Evolutionary conservation across 2,113 vertebrate genomes (phyloP).

Genomic region (Acrocephalus arundinaceus): DNA sequence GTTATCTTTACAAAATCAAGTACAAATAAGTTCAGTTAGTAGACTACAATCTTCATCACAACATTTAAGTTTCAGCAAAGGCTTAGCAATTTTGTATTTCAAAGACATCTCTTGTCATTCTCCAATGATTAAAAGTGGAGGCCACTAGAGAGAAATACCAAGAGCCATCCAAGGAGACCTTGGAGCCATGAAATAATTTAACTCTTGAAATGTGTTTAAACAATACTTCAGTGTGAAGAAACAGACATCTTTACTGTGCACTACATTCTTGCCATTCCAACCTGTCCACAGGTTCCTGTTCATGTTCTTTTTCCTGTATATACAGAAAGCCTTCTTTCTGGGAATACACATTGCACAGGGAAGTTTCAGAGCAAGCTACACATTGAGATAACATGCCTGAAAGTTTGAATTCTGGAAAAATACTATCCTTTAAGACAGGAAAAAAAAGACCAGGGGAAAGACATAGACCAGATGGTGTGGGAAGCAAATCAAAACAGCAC

Average conservation of each 20-base stretch:
- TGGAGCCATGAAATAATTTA: neutral
- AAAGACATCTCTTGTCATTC: neutral
- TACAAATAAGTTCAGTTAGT: neutral
- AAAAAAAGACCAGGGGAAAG: neutral
- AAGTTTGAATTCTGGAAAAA: slow-evolving; percentile 48
- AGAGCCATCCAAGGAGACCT: neutral
- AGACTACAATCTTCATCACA: neutral
- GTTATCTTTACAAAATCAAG: neutral
- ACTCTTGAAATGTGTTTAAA: slow-evolving; percentile 26
- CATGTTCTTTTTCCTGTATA: slow-evolving; percentile 28
- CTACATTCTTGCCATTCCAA: slow-evolving; percentile 62
- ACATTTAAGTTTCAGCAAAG: neutral
- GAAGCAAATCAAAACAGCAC: slow-evolving; percentile 33
- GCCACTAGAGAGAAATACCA: neutral
- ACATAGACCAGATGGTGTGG: slow-evolving; percentile 19
- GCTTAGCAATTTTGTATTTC: neutral
- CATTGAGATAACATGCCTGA: slow-evolving; percentile 2
- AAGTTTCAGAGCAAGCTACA: slow-evolving; percentile 1
- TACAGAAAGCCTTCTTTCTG: slow-evolving; percentile 36
- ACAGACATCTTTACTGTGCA: slow-evolving; percentile 42
- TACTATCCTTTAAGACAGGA: neutral
- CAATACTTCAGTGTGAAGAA: slow-evolving; percentile 55
- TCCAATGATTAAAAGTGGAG: neutral
- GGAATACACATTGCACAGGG: neutral
- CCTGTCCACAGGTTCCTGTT: slow-evolving; percentile 57